Percentiles rank a stretch among this genome's conserved stretches.
Evolutionary conservation across 2,797 vertebrate species (phyloP).

Genomic region (Hemitrygon akajei): DNA sequence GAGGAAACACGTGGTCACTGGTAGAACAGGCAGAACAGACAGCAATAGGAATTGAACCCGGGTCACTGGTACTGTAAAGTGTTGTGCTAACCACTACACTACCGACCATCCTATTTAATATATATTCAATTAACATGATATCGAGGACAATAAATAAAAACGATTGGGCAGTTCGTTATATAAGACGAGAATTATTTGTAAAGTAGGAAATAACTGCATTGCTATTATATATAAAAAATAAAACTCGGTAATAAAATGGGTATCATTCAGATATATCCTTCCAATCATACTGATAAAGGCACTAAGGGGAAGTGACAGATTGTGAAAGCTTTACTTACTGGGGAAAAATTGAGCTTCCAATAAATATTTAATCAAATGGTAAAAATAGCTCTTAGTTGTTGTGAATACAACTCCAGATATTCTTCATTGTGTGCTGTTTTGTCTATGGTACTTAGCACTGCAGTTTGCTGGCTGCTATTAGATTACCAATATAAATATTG

Average conservation of each 20-base stretch:
- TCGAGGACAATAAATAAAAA: neutral
- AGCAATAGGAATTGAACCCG: too few relatives aligned
- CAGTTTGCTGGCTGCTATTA: neutral
- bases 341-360: neutral
- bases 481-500: neutral
- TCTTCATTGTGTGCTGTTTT: neutral
- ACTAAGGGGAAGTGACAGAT: neutral
- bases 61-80: too few relatives aligned
- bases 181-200: neutral
- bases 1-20: too few relatives aligned
- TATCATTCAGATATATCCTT: neutral
- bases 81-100: too few relatives aligned
- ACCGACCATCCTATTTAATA: neutral
- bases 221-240: neutral
- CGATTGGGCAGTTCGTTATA: neutral
- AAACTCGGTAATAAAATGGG: neutral
- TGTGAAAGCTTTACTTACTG: neutral
- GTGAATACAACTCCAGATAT: neutral
- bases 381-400: neutral
- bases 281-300: neutral
- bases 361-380: neutral
- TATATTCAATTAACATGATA: neutral
- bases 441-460: neutral
- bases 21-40: too few relatives aligned
- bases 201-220: neutral